These are phyloP conservation scores for Pterostichus madidus DNA, from an alignment of 2,888 invertebrate species.

Conservation along the genomic window DNA sequence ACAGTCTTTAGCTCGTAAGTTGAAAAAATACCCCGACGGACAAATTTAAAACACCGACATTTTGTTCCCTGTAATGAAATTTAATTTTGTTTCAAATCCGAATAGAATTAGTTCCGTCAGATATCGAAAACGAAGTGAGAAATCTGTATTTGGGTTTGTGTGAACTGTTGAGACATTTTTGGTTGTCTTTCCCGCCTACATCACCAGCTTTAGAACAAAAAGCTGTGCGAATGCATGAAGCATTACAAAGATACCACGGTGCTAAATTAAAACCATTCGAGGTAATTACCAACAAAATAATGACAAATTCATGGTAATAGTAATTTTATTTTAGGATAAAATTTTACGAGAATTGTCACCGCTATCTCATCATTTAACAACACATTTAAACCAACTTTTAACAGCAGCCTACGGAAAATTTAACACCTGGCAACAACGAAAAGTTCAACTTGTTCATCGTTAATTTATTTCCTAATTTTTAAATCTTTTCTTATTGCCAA, in stretches of 20 bases:
- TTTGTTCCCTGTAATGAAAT: not conserved
- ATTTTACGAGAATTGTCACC: slow-evolving; percentile 90
- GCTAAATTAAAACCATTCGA: slow-evolving; percentile 92
- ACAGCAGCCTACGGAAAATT: slow-evolving; percentile 92
- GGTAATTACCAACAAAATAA: slow-evolving; percentile 77
- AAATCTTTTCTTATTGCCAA: slow-evolving; percentile 25
- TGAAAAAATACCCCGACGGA: slow-evolving; percentile 23
- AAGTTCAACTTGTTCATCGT: slow-evolving; percentile 73
- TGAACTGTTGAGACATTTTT: slow-evolving; percentile 95
- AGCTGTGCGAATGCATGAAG: slow-evolving; percentile 92
- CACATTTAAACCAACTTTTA: slow-evolving; percentile 92
- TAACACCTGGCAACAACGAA: slow-evolving; percentile 90
- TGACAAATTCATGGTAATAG: slow-evolving; percentile 59
- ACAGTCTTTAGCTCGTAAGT: slow-evolving; percentile 87
- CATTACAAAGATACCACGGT: slow-evolving; percentile 91
- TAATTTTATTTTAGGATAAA: slow-evolving; percentile 82
- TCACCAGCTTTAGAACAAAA: slow-evolving; percentile 87
- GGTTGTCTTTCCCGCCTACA: slow-evolving; percentile 94
- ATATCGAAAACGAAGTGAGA: slow-evolving; percentile 90
- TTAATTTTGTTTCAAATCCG: slow-evolving; percentile 19
- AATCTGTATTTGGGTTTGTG: slow-evolving; percentile 91
- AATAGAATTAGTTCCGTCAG: slow-evolving; percentile 89
- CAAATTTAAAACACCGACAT: not conserved
- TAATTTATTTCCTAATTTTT: slow-evolving; percentile 35
- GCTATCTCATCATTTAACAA: slow-evolving; percentile 88